Evolutionary conservation across 2,888 invertebrate genomes (phyloP).

Genomic region (Thera britannica): DNA sequence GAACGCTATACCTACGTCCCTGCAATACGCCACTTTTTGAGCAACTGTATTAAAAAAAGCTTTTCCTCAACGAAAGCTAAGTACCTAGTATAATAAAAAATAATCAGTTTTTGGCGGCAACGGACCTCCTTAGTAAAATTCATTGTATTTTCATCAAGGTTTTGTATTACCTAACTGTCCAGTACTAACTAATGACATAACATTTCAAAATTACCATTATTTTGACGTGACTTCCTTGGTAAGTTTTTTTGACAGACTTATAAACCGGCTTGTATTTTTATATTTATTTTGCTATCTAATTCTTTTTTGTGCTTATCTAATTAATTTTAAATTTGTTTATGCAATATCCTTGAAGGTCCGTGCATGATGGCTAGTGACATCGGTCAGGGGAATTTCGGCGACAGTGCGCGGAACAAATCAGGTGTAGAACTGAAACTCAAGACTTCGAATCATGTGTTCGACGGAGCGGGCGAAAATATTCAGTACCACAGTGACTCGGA

Average conservation of each 20-base stretch:
- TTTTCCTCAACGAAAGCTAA: too few relatives aligned
- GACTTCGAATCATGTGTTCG: constrained; percentile 71
- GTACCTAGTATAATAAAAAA: too few relatives aligned
- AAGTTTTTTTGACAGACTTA: constrained; percentile 50
- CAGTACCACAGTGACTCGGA: constrained; percentile 77
- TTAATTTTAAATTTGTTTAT: constrained; percentile 28
- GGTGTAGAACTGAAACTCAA: constrained; percentile 52
- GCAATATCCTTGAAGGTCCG: constrained; percentile 35
- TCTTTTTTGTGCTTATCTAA: not conserved
- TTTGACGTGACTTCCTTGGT: constrained; percentile 46
- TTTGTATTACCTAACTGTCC: constrained; percentile 21
- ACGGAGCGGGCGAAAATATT: constrained; percentile 76
- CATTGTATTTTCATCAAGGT: not conserved
- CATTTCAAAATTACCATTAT: constrained; percentile 30
- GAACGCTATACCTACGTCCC: too few relatives aligned
- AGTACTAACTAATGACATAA: constrained; percentile 16
- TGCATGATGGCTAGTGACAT: constrained; percentile 64
- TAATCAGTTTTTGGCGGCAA: not conserved
- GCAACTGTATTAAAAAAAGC: too few relatives aligned
- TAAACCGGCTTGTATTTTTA: constrained; percentile 43
- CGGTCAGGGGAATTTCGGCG: constrained; percentile 69
- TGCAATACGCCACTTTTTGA: too few relatives aligned
- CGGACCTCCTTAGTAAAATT: not conserved
- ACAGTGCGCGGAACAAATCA: constrained; percentile 63
- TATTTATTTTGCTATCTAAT: constrained; percentile 46